These are phyloP conservation scores for Pogonognathellus flavescens DNA, from an alignment of 1,140 invertebrate genomes.

Conservation along the genomic window DNA sequence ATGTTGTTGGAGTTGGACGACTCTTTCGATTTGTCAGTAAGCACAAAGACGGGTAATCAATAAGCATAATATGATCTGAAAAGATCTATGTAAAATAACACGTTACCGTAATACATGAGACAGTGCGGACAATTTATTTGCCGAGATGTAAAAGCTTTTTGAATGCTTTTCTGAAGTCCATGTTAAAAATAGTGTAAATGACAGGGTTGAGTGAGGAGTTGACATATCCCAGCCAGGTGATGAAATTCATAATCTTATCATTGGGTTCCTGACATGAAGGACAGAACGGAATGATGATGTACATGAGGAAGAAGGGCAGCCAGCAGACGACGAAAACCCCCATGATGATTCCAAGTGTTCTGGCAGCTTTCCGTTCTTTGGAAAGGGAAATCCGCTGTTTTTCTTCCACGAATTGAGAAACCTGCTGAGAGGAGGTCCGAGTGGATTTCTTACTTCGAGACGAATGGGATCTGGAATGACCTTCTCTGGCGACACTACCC, in stretches of 20 bases:
- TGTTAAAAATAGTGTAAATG: conserved; percentile 98
- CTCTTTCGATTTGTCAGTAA: too few species aligned
- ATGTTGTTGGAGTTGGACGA: too few species aligned
- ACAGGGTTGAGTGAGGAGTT: conserved; percentile 97
- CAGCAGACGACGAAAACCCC: conserved; percentile 96
- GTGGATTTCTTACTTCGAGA: conserved; percentile 66
- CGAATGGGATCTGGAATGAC: conserved; percentile 58
- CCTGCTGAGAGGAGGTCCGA: conserved; percentile 72
- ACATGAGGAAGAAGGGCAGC: conserved; percentile 96
- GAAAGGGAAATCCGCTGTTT: conserved; percentile 93
- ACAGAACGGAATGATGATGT: conserved; percentile 92
- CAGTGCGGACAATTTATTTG: too few species aligned
- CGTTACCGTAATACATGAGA: too few species aligned
- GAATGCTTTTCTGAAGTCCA: conserved; percentile 95
- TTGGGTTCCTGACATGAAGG: conserved; percentile 81
- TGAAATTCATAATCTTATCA: conserved; percentile 85
- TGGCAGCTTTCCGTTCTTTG: conserved; percentile 90
- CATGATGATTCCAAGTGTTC: conserved; percentile 90
- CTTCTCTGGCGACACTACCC: conserved; percentile 24
- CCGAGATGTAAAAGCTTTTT: conserved; percentile 83
- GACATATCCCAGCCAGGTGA: conserved; percentile 97
- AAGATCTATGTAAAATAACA: too few species aligned
- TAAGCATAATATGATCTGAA: too few species aligned
- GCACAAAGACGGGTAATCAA: too few species aligned
- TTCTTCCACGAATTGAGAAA: conserved; percentile 93